Evolutionary conservation across 2,888 invertebrate species (phyloP), one percentile per base, ranked within the genome.

Genomic region (Aproaerema taeniolella): DNA sequence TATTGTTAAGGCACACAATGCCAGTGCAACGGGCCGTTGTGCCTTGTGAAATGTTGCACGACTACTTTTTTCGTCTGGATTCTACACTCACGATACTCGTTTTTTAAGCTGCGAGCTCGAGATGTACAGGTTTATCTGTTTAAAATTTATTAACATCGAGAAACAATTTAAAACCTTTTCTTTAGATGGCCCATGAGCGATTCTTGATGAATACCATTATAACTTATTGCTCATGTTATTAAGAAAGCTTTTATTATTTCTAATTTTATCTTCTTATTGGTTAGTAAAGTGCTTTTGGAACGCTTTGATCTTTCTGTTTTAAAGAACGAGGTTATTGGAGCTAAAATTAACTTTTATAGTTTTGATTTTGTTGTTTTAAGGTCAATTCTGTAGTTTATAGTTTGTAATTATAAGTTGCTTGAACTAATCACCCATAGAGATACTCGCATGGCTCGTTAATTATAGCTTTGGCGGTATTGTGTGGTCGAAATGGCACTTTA

Each of bases 21-120:
- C 72, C 66, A 75, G 76, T 76, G 80, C 81, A 79, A 67, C 80
- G 74, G 81, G 83, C 85, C 85, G 82, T 74, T 80, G 86, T 73
- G 83, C 83, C 80, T 78, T 76, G 80, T 82, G 83, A 85, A 85
- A 86, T 86, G 86, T 86, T 85, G 86, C 78, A 65, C 81, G 83
- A 85, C 86, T 81, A 83, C 85, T 86, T 86, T 86, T 86, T 85
- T 85, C 86, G 85, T 86, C 86, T 85, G 86, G 83, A 82, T 80
- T 81, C 73, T 82, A 75, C 69, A 85, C 81, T 82, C 79, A 76
- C 74, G 71, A 75, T 82, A 74, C 72, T 85, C 70, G 79, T 85
- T 85, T 83, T 85, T 85, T 82, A 75, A 76, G 73, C 80, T 73
- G 75, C 72, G 75, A 80, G 80, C 78, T 67, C 81, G 74, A 81